Percentiles rank a stretch among this genome's conserved stretches.
Conservation (phyloP, 2,797 vertebrate species). For the Tragelaphus eurycerus region DNA sequence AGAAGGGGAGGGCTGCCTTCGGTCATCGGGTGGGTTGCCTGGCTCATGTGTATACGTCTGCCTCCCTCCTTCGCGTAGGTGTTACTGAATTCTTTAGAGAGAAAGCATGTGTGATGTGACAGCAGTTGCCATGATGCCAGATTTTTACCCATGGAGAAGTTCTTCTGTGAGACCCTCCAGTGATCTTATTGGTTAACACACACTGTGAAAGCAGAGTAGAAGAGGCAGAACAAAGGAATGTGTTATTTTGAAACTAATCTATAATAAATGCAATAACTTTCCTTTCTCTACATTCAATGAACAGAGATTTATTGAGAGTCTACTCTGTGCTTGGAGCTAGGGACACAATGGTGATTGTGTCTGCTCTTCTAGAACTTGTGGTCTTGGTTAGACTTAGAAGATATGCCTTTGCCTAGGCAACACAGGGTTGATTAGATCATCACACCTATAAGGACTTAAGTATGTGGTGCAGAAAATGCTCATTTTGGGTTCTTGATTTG, state of each 20-base stretch:
- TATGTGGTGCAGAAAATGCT: neutral
- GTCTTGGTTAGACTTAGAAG: neutral
- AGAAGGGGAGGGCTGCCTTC: neutral
- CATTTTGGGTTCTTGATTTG: neutral
- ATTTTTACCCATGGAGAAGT: neutral
- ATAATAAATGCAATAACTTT: neutral
- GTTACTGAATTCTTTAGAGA: neutral
- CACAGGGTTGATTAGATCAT: neutral
- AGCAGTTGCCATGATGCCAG: neutral
- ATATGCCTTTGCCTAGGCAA: neutral
- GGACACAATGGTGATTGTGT: neutral
- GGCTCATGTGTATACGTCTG: neutral
- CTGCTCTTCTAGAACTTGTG: neutral
- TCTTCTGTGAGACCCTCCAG: neutral
- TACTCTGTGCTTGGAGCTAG: neutral
- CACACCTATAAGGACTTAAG: neutral
- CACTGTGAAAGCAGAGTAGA: neutral
- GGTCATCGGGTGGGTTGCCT: neutral
- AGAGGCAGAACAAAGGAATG: neutral
- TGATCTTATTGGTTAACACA: neutral
- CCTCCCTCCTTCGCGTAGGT: neutral
- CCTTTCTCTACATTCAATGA: neutral
- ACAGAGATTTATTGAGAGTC: neutral
- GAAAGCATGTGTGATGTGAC: neutral
- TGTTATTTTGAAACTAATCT: neutral